Percentiles rank a stretch among this genome's conserved stretches.
These are phyloP conservation scores for Mus spretus DNA, from an alignment of 2,797 vertebrate species.

Conservation along the genomic window DNA sequence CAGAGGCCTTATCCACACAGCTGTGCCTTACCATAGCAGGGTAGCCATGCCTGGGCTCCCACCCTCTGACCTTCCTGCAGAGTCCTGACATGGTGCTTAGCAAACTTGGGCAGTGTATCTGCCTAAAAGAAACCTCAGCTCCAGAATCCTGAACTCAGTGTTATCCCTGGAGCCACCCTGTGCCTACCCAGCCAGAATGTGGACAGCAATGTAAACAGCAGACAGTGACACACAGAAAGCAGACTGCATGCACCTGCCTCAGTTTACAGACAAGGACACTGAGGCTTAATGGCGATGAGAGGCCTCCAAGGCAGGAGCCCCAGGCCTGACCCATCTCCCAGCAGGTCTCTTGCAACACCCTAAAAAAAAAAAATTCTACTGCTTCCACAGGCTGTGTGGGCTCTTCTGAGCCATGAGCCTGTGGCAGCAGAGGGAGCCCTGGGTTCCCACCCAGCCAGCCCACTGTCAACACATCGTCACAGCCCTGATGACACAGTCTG, in stretches of 20 bases:
- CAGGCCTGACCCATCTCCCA: background rate
- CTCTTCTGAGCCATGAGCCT: background rate
- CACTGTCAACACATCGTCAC: background rate
- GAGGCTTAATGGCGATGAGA: background rate
- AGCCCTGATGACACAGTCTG: too few relatives aligned
- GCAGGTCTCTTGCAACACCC: background rate
- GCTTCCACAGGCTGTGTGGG: background rate
- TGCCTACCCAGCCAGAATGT: background rate
- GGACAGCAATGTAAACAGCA: background rate
- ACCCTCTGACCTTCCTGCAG: background rate
- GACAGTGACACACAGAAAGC: background rate
- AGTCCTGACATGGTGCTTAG: background rate
- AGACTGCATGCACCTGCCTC: background rate
- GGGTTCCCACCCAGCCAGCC: background rate
- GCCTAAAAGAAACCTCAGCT: background rate
- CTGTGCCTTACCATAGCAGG: background rate
- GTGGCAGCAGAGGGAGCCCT: background rate
- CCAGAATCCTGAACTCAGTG: background rate
- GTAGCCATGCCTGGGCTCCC: background rate
- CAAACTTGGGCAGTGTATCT: background rate
- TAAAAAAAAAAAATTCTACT: background rate
- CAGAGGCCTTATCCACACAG: background rate
- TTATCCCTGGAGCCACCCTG: background rate
- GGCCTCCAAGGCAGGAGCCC: background rate
- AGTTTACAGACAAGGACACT: background rate